Evolutionary conservation across 2,888 invertebrate genomes (phyloP).

Genomic region (Osmoderma eremita): DNA sequence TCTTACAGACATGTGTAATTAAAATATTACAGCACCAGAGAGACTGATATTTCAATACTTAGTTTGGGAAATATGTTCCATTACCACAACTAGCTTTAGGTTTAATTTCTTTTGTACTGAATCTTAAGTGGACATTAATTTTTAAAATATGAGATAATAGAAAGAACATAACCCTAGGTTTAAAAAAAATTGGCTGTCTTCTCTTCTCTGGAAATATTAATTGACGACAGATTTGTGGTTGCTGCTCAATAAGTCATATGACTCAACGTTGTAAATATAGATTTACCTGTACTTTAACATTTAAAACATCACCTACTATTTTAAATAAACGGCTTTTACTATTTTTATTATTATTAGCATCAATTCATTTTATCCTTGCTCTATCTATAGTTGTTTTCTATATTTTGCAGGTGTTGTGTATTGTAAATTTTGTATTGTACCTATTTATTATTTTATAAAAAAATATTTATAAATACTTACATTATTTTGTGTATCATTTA

Average conservation of each 20-base stretch:
- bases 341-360: constrained; percentile 36
- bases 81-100: constrained; percentile 38
- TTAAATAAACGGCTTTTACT: constrained; percentile 36
- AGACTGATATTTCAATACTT: constrained; percentile 43
- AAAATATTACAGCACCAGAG: constrained; percentile 43
- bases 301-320: constrained; percentile 41
- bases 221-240: constrained; percentile 37
- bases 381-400: constrained; percentile 30
- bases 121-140: constrained; percentile 37
- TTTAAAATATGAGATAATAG: constrained; percentile 11
- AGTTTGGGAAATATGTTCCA: constrained; percentile 39
- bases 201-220: constrained; percentile 15
- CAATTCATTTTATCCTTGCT: constrained; percentile 21
- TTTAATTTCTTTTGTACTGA: constrained; percentile 23
- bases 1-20: constrained; percentile 43
- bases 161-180: not conserved
- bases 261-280: constrained; percentile 40
- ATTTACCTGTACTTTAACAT: constrained; percentile 27
- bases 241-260: constrained; percentile 43
- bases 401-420: constrained; percentile 38
- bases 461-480: constrained; percentile 33
- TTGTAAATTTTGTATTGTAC: constrained; percentile 39
- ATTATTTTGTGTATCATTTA: constrained; percentile 24
- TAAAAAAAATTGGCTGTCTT: too few relatives aligned
- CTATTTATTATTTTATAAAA: constrained; percentile 41